A percentile compares a stretch with the other conserved stretches of the same genome.
Evolutionary conservation across 2,797 vertebrate genomes (phyloP).

Genomic region (Myiotriccus ornatus): DNA sequence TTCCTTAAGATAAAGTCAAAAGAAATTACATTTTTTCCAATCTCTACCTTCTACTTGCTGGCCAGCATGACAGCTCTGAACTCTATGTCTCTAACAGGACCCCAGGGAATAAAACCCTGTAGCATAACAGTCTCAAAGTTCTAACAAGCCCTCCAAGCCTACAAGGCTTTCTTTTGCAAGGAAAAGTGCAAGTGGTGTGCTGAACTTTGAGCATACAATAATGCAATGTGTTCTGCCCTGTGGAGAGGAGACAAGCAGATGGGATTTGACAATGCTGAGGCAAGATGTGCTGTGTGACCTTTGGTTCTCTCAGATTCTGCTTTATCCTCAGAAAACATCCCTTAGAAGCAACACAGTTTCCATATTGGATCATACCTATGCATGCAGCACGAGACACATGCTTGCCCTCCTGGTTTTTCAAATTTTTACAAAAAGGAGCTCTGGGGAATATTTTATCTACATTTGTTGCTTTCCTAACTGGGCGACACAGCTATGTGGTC

Average conservation of each 20-base stretch:
- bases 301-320: conserved; percentile 39
- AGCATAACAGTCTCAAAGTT: conserved; percentile 62
- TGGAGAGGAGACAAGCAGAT: conserved; percentile 70
- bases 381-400: rapidly evolving
- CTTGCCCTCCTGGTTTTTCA: background rate
- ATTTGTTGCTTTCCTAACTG: background rate
- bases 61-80: conserved; percentile 70
- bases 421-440: background rate
- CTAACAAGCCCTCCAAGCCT: conserved; percentile 58
- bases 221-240: conserved; percentile 67
- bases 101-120: conserved; percentile 59
- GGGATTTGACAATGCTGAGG: conserved; percentile 71
- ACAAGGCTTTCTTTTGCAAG: conserved; percentile 57
- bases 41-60: conserved; percentile 65
- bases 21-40: conserved; percentile 69
- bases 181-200: conserved; percentile 69
- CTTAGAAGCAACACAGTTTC: background rate
- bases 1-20: conserved; percentile 73
- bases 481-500: background rate
- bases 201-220: conserved; percentile 69
- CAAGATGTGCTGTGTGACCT: conserved; percentile 53
- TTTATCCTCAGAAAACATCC: conserved; percentile 22
- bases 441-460: background rate
- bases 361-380: background rate
- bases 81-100: conserved; percentile 60